phyloP scores from a whole-genome alignment of 2,888 invertebrate species.

The Aporophyla nigra region DNA sequence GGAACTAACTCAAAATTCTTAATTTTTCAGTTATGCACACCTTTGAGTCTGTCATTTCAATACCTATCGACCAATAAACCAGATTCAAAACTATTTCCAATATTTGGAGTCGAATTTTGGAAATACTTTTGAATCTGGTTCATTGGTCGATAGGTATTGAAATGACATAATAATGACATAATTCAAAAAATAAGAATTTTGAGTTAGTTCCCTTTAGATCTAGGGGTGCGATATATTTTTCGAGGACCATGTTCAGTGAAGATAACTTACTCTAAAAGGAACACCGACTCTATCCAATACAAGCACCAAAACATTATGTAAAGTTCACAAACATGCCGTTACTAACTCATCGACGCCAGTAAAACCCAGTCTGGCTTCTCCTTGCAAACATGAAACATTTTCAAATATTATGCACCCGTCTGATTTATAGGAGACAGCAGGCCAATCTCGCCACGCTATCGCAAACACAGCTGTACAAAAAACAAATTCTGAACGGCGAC shows the following conservation, averaged over 20 bases:
- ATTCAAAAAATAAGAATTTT: no score
- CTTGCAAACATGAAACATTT: conserved; percentile 62
- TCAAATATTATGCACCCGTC: conserved; percentile 63
- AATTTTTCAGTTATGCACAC: no score
- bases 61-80: no score
- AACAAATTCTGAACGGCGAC: conserved; percentile 54
- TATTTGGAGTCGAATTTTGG: no score
- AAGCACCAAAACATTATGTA: conserved; percentile 10
- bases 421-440: conserved; percentile 63
- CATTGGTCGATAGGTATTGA: no score
- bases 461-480: conserved; percentile 53
- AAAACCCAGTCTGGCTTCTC: conserved; percentile 40
- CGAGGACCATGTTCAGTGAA: neutral
- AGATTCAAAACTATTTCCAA: no score
- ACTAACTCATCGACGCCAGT: conserved; percentile 47
- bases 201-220: no score
- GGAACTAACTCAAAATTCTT: no score
- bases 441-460: conserved; percentile 63
- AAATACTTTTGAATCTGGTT: no score
- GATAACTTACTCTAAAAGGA: neutral
- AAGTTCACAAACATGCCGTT: conserved; percentile 29
- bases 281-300: neutral
- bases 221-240: no score
- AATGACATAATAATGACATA: no score
- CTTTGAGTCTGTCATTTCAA: no score